Evolutionary conservation across 1,140 invertebrate genomes (phyloP), one percentile per base, ranked within the genome.

Genomic region (Philaenus spumarius): DNA sequence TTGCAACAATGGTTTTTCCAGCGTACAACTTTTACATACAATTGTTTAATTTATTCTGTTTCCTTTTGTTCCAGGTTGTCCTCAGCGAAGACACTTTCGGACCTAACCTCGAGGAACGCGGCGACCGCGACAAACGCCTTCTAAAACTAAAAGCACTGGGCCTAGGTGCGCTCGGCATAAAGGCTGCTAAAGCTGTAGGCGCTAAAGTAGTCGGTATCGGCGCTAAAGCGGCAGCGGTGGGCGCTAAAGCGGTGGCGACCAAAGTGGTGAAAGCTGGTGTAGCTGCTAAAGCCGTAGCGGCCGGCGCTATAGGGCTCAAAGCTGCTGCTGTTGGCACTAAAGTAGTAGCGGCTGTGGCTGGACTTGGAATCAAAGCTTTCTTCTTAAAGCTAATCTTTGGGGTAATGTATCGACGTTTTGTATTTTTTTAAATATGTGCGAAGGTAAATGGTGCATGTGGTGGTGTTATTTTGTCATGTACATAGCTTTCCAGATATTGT

Each of bases 321-420:
- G 35, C 35, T n/a, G 24, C 30, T 5, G 52, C 52, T 15, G 26
- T 43, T 15, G 52, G 35, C 4, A 35, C 22, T 26, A 43, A 54
- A 20, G 52, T 34, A 20, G 35, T 39, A 12, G 26, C 34, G 7
- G 19, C 35, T 2, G 35, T 54, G 5, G 52, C 35, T 17, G 52
- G 23, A 14, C 26, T 51, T n/a, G 48, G 48, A 2, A 24, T 51
- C 23, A 51, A 51, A 20, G 48, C 48, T 6, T 30, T 51, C 12
- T 7, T 51, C 23, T 34, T 51, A 14, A 51, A 51, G 19, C 26
- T 51, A 1, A n/a, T 51, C 20, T 51, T 51, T 51, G 48, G 48
- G 48, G 48, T 51, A 20, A 51, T 30, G 26, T 30, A 4, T 30
- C 9, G n/a, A n/a, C n/a, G n/a, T n/a, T n/a, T n/a, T n/a, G n/a